Evolutionary conservation across 2,113 vertebrate species (phyloP).

Genomic region (Prionailurus bengalensis): DNA sequence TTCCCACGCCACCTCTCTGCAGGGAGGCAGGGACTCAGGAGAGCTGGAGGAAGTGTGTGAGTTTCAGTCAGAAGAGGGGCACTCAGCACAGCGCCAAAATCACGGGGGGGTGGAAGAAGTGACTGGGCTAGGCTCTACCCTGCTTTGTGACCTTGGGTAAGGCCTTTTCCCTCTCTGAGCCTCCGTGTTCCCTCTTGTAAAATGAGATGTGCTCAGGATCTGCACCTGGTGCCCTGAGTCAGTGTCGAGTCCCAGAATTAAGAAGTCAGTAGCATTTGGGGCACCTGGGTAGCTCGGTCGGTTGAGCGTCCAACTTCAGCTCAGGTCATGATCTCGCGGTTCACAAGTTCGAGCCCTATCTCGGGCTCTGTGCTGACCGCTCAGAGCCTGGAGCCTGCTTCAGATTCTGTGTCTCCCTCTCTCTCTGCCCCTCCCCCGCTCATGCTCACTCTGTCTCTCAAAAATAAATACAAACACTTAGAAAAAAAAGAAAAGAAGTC

Average conservation of each 20-base stretch:
- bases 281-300: no score
- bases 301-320: no score
- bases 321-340: no score
- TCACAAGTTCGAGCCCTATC: no score
- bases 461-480: no score
- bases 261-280: not conserved
- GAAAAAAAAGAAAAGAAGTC: not conserved
- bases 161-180: not conserved
- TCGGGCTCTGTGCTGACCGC: no score
- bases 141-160: conserved; percentile 4
- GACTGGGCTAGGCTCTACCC: not conserved
- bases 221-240: not conserved
- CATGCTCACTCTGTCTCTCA: no score
- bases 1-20: conserved; percentile 55
- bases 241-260: no score
- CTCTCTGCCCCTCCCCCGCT: no score
- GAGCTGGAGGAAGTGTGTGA: accelerated
- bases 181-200: not conserved
- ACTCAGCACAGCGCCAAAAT: not conserved
- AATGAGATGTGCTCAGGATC: not conserved
- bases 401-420: no score
- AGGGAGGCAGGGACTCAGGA: not conserved
- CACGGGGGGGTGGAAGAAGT: not conserved
- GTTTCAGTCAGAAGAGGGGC: not conserved
- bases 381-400: no score